Base-by-base conservation (phyloP, 1,140 invertebrate genomes). In the Arctopsyche grandis region DNA sequence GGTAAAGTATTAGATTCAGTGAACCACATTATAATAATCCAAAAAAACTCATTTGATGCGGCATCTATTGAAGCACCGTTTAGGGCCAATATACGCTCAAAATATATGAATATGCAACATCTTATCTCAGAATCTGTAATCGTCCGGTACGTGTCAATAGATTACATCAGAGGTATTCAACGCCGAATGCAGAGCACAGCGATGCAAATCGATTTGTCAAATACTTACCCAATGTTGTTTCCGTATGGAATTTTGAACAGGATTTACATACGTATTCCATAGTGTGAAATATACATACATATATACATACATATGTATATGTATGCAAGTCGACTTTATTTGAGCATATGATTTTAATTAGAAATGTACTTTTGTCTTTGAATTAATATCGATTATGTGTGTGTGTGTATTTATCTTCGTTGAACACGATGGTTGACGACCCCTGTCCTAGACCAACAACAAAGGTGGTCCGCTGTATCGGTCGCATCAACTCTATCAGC, bases 401-500 rank as follows among this genome's bases (percentile, higher is more conserved):
- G n/a, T n/a, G n/a, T n/a, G n/a, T n/a, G n/a, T n/a, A n/a, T n/a
- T n/a, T n/a, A n/a, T n/a, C n/a, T n/a, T 38, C 29, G 29, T 7
- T 38, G 29, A 7, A 38, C 7, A 1, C 29, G 29, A 43, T 38
- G 12, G 69, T 70, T 70, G 21, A 29, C 69, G 19, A 38, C 38
- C 69, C 16, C 71, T 56, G 71, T 19, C 24, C 43, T 74, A 74
- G 46, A 12, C 24, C 19, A 74, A 38, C 21, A 16, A 52, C 74
- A 63, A 63, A 29, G 74, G 74, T 76, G 74, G 74, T 75, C 73
- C 44, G 16, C 9, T 24, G 26, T 73, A 73, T 73, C 43, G 44
- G 24, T 52, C 24, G n/a, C 48, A 76, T 76, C 74, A 24, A 56
- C 38, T 63, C 74, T 63, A 76, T 76, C 74, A 56, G 56, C 77